A percentile compares a stretch with the other conserved stretches of the same genome.
Evolutionary conservation across 2,888 invertebrate species (phyloP).

Genomic region (Drosophila antonietae): DNA sequence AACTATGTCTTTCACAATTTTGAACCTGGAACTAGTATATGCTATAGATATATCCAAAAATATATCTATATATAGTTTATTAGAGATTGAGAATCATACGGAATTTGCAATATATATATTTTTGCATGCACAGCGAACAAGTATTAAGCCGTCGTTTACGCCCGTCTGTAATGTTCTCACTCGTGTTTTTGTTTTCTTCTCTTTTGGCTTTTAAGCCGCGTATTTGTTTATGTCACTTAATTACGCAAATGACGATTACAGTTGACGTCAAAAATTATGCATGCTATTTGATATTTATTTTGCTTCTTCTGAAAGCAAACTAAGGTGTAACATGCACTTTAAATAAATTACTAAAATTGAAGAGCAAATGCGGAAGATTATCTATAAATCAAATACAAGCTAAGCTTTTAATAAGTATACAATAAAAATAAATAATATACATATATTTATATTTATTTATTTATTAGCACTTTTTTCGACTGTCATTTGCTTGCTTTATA

Average conservation of each 20-base stretch:
- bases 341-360: background rate
- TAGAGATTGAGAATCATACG: too few species aligned
- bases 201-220: background rate
- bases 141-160: background rate
- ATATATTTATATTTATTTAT: too few species aligned
- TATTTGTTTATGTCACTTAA: conserved; percentile 28
- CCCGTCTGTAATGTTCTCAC: background rate
- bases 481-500: background rate
- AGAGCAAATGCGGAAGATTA: conserved; percentile 22
- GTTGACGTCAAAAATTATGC: conserved; percentile 44
- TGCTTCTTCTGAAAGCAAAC: conserved; percentile 18
- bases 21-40: too few species aligned
- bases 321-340: conserved; percentile 21
- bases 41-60: too few species aligned
- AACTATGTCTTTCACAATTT: too few species aligned
- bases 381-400: background rate
- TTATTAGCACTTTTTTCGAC: background rate
- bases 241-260: conserved; percentile 40
- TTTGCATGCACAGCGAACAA: too few species aligned
- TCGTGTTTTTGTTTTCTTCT: background rate
- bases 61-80: too few species aligned
- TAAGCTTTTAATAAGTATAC: background rate
- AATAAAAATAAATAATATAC: background rate
- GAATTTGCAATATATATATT: too few species aligned
- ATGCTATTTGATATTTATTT: conserved; percentile 11